phyloP scores from a whole-genome alignment of 2,888 invertebrate species.

The Epicampocera succincta region DNA sequence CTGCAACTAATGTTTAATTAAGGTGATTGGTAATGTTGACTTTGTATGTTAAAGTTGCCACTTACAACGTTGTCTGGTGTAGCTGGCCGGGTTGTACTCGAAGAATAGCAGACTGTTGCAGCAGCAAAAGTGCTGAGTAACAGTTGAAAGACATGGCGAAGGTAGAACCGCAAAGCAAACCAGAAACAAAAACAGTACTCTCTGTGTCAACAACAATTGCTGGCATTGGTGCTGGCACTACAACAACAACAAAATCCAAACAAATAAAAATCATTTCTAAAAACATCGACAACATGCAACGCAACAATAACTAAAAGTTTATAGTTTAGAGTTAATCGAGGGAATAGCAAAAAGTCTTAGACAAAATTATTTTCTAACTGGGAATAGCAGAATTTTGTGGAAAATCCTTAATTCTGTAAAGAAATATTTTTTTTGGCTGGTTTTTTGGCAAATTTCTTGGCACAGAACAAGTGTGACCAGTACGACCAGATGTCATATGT shows the following conservation, averaged over 20 bases:
- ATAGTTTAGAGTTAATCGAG: conserved; percentile 41
- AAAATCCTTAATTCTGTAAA: no score
- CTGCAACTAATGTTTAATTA: conserved; percentile 71
- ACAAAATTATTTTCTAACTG: not conserved
- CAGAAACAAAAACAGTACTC: conserved; percentile 16
- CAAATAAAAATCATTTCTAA: conserved; percentile 10
- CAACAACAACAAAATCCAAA: not conserved
- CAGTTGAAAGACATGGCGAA: conserved; percentile 59
- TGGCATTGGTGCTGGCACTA: conserved; percentile 54
- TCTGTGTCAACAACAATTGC: conserved; percentile 63
- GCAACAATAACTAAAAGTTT: conserved; percentile 17
- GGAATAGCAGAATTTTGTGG: no score
- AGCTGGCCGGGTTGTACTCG: conserved; percentile 30
- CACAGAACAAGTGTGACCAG: no score
- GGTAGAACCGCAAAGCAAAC: conserved; percentile 30
- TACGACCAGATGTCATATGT: no score
- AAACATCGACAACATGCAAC: conserved; percentile 20
- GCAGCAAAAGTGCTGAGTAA: conserved; percentile 67
- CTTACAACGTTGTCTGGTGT: conserved; percentile 41
- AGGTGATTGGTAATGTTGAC: conserved; percentile 70
- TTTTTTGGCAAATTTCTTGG: no score
- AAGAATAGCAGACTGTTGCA: conserved; percentile 22
- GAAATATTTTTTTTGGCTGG: no score
- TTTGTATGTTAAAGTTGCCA: conserved; percentile 60
- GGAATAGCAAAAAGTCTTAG: conserved; percentile 7